Evolutionary conservation across 2,888 invertebrate genomes (phyloP).

Genomic region (Pheosia gnoma): DNA sequence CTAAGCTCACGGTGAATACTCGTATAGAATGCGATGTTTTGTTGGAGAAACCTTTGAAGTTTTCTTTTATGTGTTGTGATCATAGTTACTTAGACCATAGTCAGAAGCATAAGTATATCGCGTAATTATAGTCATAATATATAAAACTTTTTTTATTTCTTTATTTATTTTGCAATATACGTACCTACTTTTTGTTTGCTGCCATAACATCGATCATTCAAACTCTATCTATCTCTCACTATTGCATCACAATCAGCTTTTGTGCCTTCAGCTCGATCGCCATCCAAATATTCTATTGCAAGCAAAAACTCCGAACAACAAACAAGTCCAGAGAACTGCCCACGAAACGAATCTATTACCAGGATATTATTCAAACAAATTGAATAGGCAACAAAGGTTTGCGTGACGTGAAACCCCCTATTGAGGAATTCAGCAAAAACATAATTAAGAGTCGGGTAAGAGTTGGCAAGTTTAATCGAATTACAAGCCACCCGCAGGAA

Average conservation of each 20-base stretch:
- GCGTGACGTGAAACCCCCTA: slow-evolving; percentile 40
- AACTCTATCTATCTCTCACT: not conserved
- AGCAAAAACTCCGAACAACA: slow-evolving; percentile 2
- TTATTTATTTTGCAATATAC: not conserved
- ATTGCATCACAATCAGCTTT: not conserved
- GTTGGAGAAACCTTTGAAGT: too few relatives aligned
- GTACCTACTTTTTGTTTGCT: not conserved
- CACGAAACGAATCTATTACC: slow-evolving; percentile 30
- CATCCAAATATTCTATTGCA: slow-evolving; percentile 4
- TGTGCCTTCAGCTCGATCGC: not conserved
- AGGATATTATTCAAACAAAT: slow-evolving; percentile 35
- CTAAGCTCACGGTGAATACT: not conserved
- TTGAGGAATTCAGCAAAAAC: slow-evolving; percentile 44
- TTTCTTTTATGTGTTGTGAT: too few relatives aligned
- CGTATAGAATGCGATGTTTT: not conserved
- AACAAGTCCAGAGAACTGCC: slow-evolving; percentile 6
- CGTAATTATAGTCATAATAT: too few relatives aligned
- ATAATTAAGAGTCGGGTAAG: slow-evolving; percentile 55
- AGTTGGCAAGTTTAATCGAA: slow-evolving; percentile 68
- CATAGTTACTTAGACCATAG: too few relatives aligned
- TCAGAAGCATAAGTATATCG: too few relatives aligned
- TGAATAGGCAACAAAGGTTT: slow-evolving; percentile 36
- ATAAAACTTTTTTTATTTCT: not conserved
- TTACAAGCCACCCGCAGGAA: slow-evolving; percentile 53
- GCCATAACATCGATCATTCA: not conserved